These are phyloP conservation scores for Mirza zaza DNA, from an alignment of 2,113 vertebrate genomes.

Conservation along the genomic window DNA sequence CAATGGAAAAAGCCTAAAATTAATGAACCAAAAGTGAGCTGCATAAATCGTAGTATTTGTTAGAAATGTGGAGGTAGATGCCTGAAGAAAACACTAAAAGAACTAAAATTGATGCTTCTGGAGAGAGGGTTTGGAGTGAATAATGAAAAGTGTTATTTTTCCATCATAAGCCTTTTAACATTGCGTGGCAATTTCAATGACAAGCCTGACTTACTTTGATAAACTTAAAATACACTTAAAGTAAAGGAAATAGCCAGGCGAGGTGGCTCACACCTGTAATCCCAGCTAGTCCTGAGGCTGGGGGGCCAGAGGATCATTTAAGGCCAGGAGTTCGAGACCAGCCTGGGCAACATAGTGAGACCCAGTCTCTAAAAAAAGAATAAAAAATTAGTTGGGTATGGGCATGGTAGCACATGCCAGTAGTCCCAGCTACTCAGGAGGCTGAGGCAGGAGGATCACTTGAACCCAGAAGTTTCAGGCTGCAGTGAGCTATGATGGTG, in stretches of 20 bases:
- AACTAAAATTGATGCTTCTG: constrained; percentile 28
- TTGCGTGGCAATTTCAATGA: neutral
- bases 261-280: too few species aligned
- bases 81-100: constrained; percentile 24
- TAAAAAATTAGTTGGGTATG: too few species aligned
- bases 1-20: constrained; percentile 37
- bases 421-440: too few species aligned
- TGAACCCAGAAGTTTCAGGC: too few species aligned
- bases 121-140: neutral
- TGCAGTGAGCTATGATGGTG: too few species aligned
- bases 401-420: too few species aligned
- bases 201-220: neutral
- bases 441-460: too few species aligned
- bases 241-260: neutral
- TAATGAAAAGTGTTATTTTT: neutral
- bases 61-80: constrained; percentile 24
- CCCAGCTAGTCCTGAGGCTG: too few species aligned
- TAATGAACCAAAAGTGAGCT: constrained; percentile 43
- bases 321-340: too few species aligned
- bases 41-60: constrained; percentile 44
- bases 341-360: too few species aligned
- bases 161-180: neutral
- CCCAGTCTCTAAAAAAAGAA: too few species aligned
- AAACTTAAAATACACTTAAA: neutral
- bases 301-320: too few species aligned